These are phyloP conservation scores for Lasioglossum oenotherae DNA, from an alignment of 2,888 invertebrate genomes.

Conservation along the genomic window DNA sequence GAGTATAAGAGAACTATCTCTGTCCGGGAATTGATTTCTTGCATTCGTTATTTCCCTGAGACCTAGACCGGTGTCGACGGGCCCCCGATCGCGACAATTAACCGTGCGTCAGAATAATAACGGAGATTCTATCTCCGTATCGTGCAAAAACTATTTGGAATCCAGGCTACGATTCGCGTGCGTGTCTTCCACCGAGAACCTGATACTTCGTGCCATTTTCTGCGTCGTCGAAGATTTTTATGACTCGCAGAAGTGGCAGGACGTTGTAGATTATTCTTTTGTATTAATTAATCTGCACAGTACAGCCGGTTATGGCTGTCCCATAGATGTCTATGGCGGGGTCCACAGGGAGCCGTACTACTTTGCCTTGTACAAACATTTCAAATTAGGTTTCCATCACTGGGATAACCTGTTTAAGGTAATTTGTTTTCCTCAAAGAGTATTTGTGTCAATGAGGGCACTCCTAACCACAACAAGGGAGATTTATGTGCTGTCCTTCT, in stretches of 20 bases:
- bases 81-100: constrained; percentile 44
- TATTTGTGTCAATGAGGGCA: not conserved
- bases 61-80: constrained; percentile 33
- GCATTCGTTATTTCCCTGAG: constrained; percentile 72
- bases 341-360: not conserved
- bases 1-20: constrained; percentile 55
- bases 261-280: not conserved
- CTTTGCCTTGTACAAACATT: not conserved
- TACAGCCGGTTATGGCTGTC: not conserved
- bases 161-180: constrained; percentile 15
- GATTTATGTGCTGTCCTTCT: not conserved
- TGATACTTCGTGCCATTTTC: not conserved
- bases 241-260: not conserved
- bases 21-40: constrained; percentile 70
- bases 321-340: not conserved
- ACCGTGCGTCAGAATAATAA: constrained; percentile 44
- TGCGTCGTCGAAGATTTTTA: not conserved
- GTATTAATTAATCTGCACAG: not conserved
- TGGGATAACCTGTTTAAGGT: not conserved
- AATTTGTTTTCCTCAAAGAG: not conserved
- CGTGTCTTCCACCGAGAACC: not conserved
- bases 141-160: constrained; percentile 43
- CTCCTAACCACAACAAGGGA: not conserved
- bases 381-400: not conserved
- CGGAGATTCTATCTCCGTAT: constrained; percentile 38